Evolutionary conservation across 2,113 vertebrate species (phyloP), one percentile per base, ranked within the genome.

Genomic region (Strix aluco): DNA sequence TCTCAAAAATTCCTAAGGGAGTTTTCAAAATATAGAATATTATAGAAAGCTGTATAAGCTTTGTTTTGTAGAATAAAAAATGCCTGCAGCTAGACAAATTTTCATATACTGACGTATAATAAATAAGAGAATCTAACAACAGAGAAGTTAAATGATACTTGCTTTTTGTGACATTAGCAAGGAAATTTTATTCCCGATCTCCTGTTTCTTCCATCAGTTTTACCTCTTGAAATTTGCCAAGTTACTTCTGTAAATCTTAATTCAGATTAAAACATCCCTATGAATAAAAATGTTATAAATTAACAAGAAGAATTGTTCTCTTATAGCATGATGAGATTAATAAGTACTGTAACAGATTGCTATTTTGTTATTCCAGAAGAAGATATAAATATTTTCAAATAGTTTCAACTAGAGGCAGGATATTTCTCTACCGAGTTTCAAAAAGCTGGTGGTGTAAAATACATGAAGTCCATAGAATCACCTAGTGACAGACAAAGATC

Each of bases 361-460:
- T 92, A 52, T 77, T 95, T 83, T 91, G 7, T 89, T 82, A 55
- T 81, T 83, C 15, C 46, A 59, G 62, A 22, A 79, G 81, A 93
- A 88, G 9, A 92, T 95, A 77, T 13, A 72, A 78, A 67, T 70
- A 81, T 89, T 93, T 94, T 91, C 49, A 88, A 57, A 91, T 47
- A n/a, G 23, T 82, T 94, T 91, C 27, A 90, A 54, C 71, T 51
- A 78, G 22, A 92, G 34, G 57, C 18, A 40, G 96, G 46, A 36
- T 67, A 86, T 85, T 96, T 95, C 18, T 84, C 67, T 96, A 11
- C 38, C 57, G 30, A 71, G 15, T 91, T 96, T 95, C 13, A 23
- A 96, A 67, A 44, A 93, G 69, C 63, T 95, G 55, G 23, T 85
- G 6, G 10, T 91, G 47, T 87, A 67, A 93, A 94, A 87, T 88